Evolutionary conservation across 2,888 invertebrate species (phyloP).

Genomic region (Quadroppia sp.): DNA sequence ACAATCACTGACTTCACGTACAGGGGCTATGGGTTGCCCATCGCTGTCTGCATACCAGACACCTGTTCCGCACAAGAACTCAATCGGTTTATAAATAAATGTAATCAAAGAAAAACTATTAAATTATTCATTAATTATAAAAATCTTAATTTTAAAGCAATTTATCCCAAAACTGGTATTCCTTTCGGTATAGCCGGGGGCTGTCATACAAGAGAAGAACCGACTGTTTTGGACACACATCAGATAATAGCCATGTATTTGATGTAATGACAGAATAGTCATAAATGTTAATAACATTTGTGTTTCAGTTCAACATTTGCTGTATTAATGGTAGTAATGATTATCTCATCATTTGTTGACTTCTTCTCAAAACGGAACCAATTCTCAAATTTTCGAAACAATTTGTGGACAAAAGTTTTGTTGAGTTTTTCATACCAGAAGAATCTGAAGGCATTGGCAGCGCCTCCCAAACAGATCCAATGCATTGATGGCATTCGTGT

Average conservation of each 20-base stretch:
- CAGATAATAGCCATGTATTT: background rate
- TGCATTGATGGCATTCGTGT: background rate
- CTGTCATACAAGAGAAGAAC: background rate
- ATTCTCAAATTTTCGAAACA: background rate
- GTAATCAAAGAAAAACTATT: background rate
- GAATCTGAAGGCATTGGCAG: background rate
- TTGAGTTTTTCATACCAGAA: background rate
- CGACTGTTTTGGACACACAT: background rate
- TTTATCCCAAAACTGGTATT: background rate
- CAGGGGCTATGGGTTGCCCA: background rate
- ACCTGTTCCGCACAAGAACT: background rate
- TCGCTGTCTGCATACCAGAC: background rate
- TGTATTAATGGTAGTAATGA: background rate
- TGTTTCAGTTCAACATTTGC: background rate
- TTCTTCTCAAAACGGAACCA: background rate
- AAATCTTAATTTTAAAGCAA: background rate
- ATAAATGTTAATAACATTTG: background rate
- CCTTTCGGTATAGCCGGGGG: background rate
- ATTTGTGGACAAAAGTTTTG: background rate
- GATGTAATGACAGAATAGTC: background rate
- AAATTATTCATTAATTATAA: no score
- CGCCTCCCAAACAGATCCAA: background rate
- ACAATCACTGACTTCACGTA: background rate
- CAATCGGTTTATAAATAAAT: background rate
- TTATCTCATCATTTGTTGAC: background rate